Base-by-base conservation (phyloP, 2,797 vertebrate species). In the Geotrypetes seraphini region DNA sequence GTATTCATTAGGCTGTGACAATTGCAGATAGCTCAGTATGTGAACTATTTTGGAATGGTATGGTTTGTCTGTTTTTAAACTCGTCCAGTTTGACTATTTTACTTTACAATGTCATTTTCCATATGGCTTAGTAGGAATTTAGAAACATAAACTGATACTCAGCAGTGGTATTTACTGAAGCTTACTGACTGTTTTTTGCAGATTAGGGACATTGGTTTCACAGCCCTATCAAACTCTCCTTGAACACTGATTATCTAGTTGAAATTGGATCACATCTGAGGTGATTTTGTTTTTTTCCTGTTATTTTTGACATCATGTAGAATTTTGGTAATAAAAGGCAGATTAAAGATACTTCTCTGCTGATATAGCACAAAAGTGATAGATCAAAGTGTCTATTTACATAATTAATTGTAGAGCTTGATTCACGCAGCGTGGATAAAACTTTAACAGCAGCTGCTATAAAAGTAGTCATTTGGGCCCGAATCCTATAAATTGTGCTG, bases 51-150 rank as follows among this genome's bases (percentile, higher is more conserved):
- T 35, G 39, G 17, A 58, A 36, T 12, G 39, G 12, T 33, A 50
- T 12, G 47, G 10, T 31, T 20, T 31, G 39, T 37, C 19, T 5
- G 32, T 22, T 17, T 47, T 29, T 46, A 0, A 0, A 15, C 34
- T 24, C 14, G 48, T 47, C 53, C 40, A 41, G 16, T 19, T 28
- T 51, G 21, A 22, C 0, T 3, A 42, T 22, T 64, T 19, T 28
- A 47, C 28, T 43, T 57, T 39, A 50, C 32, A 40, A 47, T 43
- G 49, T 16, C 24, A 47, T 51, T 63, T 53, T 53, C 41, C 47
- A 47, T 55, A 39, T 39, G 33, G 36, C 26, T 47, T 33, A 30
- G 31, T 34, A 47, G 27, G 52, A 71, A 37, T 44, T 64, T 19
- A 56, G 41, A 50, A 36, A 25, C 37, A 31, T 53, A 60, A 39